phyloP scores from a whole-genome alignment of 2,797 vertebrate species.

The Hemibagrus guttatus region DNA sequence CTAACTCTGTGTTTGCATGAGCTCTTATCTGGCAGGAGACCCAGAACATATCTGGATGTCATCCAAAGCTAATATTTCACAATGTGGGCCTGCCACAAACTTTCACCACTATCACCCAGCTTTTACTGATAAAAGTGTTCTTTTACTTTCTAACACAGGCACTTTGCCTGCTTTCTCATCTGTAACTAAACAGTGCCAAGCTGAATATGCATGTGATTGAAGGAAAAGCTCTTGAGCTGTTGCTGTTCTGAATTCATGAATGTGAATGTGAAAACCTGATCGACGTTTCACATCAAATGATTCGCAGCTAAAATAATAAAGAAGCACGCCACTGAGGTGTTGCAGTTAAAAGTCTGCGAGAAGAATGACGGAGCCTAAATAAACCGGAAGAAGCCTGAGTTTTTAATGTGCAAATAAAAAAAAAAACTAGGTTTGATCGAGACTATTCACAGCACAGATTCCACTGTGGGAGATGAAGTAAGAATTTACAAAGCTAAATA shows the following conservation, averaged over 20 bases:
- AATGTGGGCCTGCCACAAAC: slow-evolving; percentile 63
- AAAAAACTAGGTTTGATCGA: not conserved
- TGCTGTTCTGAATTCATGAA: slow-evolving; percentile 46
- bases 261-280: slow-evolving; percentile 40
- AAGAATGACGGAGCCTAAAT: not conserved
- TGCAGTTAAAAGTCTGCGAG: slow-evolving; percentile 8
- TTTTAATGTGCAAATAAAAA: not conserved
- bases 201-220: slow-evolving; percentile 8
- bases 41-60: slow-evolving; percentile 63
- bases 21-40: slow-evolving; percentile 65
- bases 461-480: not conserved
- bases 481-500: not conserved
- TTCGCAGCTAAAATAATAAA: slow-evolving; percentile 51
- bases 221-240: not conserved
- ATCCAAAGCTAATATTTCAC: slow-evolving; percentile 74
- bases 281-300: slow-evolving; percentile 43
- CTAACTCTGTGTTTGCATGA: slow-evolving; percentile 67
- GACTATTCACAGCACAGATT: not conserved
- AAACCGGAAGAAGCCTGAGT: not conserved
- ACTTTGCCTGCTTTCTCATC: slow-evolving; percentile 46
- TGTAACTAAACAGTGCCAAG: slow-evolving; percentile 25
- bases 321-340: not conserved
- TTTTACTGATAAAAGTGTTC: slow-evolving; percentile 59
- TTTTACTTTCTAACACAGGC: slow-evolving; percentile 55
- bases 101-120: slow-evolving; percentile 66